phyloP scores from a whole-genome alignment of 2,797 vertebrate species.

The Dendrocincla fuliginosa region DNA sequence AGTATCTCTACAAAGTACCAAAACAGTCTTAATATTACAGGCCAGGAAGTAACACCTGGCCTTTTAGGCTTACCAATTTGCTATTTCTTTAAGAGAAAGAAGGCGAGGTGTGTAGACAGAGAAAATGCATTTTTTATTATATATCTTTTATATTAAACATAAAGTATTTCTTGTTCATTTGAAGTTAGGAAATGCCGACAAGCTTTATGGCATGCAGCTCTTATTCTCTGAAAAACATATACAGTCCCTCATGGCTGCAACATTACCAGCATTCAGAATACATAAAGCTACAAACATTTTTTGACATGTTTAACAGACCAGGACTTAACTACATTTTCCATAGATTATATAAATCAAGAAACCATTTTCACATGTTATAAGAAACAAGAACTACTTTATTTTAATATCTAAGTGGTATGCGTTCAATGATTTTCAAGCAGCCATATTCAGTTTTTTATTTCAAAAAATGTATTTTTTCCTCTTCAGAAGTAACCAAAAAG shows the following conservation, averaged over 20 bases:
- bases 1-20: neutral
- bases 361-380: neutral
- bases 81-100: neutral
- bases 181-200: neutral
- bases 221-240: neutral
- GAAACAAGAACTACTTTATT: neutral
- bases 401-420: neutral
- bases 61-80: neutral
- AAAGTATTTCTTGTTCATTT: neutral
- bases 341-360: neutral
- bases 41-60: neutral
- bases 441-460: neutral
- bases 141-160: neutral
- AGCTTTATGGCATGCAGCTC: neutral
- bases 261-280: neutral
- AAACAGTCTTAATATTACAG: neutral
- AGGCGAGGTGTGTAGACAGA: neutral
- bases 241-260: neutral
- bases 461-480: neutral
- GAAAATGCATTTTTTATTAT: neutral
- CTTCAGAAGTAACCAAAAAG: neutral
- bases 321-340: neutral
- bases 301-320: neutral
- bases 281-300: neutral
- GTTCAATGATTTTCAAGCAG: neutral